These are phyloP conservation scores for Amphipoea oculea DNA, from an alignment of 2,888 invertebrate species.

Conservation along the genomic window DNA sequence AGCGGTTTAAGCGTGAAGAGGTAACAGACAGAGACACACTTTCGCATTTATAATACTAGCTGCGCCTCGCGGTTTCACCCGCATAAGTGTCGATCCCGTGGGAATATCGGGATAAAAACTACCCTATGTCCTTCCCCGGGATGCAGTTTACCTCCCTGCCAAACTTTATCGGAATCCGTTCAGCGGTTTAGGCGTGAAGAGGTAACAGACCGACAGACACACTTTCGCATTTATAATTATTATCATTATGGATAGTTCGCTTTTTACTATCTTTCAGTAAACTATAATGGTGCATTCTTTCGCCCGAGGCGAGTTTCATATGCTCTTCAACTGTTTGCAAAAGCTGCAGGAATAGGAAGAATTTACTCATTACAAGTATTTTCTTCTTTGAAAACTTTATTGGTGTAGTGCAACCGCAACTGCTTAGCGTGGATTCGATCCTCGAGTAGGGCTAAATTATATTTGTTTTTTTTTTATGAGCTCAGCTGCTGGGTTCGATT, in stretches of 20 bases:
- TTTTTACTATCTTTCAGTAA: background rate
- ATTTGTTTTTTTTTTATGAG: background rate
- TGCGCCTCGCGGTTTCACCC: too few species aligned
- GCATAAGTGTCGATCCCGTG: too few species aligned
- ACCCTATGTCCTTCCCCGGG: too few species aligned
- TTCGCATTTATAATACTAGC: too few species aligned
- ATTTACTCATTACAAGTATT: background rate
- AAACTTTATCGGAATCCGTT: too few species aligned
- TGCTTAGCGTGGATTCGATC: background rate
- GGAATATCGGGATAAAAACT: too few species aligned
- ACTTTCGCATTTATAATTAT: too few species aligned
- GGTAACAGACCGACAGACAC: too few species aligned
- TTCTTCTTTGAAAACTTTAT: background rate
- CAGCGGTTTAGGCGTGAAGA: too few species aligned
- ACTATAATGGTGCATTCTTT: slow-evolving; percentile 1
- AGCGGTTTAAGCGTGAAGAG: too few species aligned
- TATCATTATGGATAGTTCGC: too few species aligned
- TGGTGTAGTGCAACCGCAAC: background rate
- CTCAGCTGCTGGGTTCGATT: background rate
- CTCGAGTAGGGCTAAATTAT: background rate
- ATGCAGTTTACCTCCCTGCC: accelerated
- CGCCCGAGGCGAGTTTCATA: background rate
- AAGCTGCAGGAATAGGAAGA: background rate
- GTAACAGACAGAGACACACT: too few species aligned
- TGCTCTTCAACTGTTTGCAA: slow-evolving; percentile 1